Evolutionary conservation across 2,113 vertebrate genomes (phyloP), one percentile per base, ranked within the genome.

Genomic region (Alligator mississippiensis): DNA sequence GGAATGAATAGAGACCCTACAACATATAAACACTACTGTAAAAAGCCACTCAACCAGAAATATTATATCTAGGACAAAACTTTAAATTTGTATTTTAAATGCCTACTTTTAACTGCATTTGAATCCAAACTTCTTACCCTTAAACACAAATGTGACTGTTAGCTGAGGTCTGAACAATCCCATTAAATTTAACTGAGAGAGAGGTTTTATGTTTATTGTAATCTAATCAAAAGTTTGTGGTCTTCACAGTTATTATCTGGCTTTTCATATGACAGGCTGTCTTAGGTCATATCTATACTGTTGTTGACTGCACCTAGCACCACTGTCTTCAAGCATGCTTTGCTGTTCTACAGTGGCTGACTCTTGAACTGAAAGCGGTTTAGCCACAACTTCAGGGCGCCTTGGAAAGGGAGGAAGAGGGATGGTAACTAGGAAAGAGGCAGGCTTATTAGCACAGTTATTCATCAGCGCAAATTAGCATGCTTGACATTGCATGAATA

Each of bases 11-110:
- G 4, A 84, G 1, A 75, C 88, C 3, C 0, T 28, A 68, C 2
- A 84, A 92, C 89, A 57, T 61, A 14, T 77, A 72, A 74, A 14
- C 55, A 76, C 38, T 94, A 58, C 64, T 83, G 63, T 58, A 86
- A 77, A n/a, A 47, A 77, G 55, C 5, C 60, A 38, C 2, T 28
- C 1, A 0, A 3, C n/a, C 19, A 83, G 24, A 91, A 91, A 84
- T 0, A 11, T 24, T 81, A 4, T 5, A 4, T 24, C 0, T 34
- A 70, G 9, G 47, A 84, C n/a, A 74, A 38, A 74, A 70, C 9
- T 47, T 47, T 47, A 47, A 47, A 47, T 47, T 47, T 47, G 47
- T 47, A 47, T 47, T 47, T 47, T 47, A 47, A 47, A 47, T 47
- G 12, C 34, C 6, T 59, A 78, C 21, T 78, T 87, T 77, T 64